Percentiles rank a stretch among this genome's conserved stretches.
Evolutionary conservation across 2,113 vertebrate genomes (phyloP).

Genomic region (Chionis minor): DNA sequence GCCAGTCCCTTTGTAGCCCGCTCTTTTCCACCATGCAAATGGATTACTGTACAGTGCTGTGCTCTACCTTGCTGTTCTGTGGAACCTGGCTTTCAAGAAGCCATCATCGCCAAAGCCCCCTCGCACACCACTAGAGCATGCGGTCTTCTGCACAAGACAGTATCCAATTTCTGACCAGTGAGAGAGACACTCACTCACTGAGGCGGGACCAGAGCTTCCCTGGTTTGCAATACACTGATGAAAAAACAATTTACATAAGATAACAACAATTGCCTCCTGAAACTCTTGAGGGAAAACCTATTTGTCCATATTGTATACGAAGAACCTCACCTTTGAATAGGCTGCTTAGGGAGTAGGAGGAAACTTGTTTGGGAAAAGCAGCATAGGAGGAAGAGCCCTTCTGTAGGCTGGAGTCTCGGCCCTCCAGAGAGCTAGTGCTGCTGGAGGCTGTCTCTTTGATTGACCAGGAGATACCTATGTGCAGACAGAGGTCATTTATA

Average conservation of each 20-base stretch:
- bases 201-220: neutral
- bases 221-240: neutral
- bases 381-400: conserved; percentile 74
- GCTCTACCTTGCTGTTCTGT: neutral
- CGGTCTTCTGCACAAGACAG: neutral
- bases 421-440: conserved; percentile 65
- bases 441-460: conserved; percentile 89
- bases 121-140: neutral
- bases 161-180: neutral
- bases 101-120: neutral
- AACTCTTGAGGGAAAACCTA: neutral
- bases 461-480: conserved; percentile 92
- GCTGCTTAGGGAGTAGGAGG: conserved; percentile 88
- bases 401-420: conserved; percentile 74
- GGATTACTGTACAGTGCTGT: neutral
- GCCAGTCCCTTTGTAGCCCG: neutral
- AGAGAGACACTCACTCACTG: neutral
- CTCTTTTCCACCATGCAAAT: neutral
- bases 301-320: neutral
- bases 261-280: neutral
- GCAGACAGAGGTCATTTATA: neutral
- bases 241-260: neutral
- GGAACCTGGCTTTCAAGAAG: neutral
- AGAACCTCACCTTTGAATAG: conserved; percentile 88
- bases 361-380: conserved; percentile 80